Evolutionary conservation across 1,140 invertebrate genomes (phyloP).

Genomic region (Rhopalosiphum maidis): DNA sequence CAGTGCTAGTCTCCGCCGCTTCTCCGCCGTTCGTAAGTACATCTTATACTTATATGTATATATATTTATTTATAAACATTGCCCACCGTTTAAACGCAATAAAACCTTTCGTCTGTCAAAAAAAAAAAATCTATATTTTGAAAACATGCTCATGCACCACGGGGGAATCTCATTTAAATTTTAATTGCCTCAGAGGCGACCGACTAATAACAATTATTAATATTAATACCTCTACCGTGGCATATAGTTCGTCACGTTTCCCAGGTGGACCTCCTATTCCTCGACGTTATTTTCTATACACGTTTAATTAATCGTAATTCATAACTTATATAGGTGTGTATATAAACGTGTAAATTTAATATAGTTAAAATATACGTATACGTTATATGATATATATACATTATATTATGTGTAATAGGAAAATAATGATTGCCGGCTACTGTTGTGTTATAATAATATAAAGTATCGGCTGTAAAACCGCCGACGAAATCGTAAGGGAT

Average conservation of each 20-base stretch:
- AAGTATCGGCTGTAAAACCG: not conserved
- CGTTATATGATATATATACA: not conserved
- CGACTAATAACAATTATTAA: constrained; percentile 37
- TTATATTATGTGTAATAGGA: not conserved
- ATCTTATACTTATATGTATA: not conserved
- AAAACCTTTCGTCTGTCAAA: constrained; percentile 1
- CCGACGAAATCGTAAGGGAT: not conserved
- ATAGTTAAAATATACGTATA: not conserved
- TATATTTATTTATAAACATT: not conserved
- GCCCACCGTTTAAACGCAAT: not conserved
- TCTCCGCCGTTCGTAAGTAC: constrained; percentile 43
- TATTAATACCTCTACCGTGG: not conserved
- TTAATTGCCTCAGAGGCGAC: constrained; percentile 42
- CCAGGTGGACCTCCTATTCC: not conserved
- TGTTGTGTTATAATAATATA: not conserved
- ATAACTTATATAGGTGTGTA: not conserved
- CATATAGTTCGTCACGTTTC: not conserved
- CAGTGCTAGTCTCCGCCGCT: not conserved
- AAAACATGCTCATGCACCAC: not conserved
- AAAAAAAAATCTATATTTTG: constrained; percentile 10
- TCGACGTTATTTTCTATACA: not conserved
- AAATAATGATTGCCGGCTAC: not conserved
- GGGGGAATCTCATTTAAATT: constrained; percentile 55
- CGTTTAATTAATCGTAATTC: constrained; percentile 43
- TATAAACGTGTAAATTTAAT: not conserved